Conservation (phyloP, 2,113 vertebrate genomes). For the Pygoscelis antarcticus region DNA sequence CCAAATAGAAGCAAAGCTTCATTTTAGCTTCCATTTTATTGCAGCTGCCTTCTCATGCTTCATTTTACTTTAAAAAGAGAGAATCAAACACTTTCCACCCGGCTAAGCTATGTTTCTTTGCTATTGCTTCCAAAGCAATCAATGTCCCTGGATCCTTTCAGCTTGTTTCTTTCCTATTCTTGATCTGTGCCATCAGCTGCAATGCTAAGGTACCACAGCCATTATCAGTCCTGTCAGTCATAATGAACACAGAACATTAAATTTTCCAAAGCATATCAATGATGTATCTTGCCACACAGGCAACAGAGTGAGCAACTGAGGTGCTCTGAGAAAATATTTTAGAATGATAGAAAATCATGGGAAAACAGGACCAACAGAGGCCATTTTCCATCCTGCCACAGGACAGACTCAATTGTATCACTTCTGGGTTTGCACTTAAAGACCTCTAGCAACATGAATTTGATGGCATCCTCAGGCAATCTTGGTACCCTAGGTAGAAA, state of each 20-base stretch:
- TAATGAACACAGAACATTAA: not conserved
- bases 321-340: not conserved
- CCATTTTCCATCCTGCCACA: not conserved
- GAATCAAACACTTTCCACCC: not conserved
- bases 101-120: not conserved
- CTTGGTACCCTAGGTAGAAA: not conserved
- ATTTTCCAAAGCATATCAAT: not conserved
- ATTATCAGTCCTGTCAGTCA: not conserved
- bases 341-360: not conserved
- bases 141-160: not conserved
- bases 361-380: not conserved
- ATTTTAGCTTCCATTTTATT: not conserved
- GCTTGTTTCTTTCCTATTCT: not conserved
- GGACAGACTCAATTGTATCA: not conserved
- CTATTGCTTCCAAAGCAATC: not conserved
- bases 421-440: not conserved
- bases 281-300: not conserved
- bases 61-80: not conserved
- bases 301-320: not conserved
- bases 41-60: not conserved
- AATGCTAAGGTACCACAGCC: not conserved
- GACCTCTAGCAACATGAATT: not conserved
- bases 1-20: not conserved
- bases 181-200: not conserved
- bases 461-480: not conserved